phyloP scores from a whole-genome alignment of 64 coral and sea anemone species.

The Cladopsammia gracilis region DNA sequence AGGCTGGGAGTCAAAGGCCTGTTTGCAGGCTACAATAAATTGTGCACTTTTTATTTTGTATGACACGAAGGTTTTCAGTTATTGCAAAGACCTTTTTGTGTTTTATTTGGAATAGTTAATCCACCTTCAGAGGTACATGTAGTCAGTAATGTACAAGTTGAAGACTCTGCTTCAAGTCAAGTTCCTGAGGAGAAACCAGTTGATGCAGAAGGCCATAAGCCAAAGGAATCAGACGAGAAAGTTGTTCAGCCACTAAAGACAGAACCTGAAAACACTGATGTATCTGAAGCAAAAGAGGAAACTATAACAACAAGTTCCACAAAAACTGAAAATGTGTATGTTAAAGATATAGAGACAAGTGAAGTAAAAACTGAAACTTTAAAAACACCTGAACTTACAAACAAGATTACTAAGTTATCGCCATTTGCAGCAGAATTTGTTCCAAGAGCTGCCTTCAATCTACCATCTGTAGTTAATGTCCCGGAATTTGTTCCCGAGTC shows the following conservation, averaged over 20 bases:
- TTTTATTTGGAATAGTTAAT: not conserved
- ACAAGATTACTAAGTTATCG: constrained; percentile 32
- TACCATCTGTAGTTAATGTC: constrained; percentile 31
- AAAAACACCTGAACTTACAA: not conserved
- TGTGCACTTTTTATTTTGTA: too few relatives aligned
- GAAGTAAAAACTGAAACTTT: too few relatives aligned
- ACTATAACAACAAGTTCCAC: not conserved
- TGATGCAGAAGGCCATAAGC: not conserved
- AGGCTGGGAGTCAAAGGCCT: too few relatives aligned
- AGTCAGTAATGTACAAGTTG: not conserved
- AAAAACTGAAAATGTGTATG: not conserved
- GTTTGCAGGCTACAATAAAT: too few relatives aligned
- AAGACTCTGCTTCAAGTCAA: not conserved
- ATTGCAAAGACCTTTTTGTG: too few relatives aligned
- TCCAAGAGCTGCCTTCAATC: not conserved
- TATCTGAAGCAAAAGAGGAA: not conserved
- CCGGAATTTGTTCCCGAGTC: constrained; percentile 71
- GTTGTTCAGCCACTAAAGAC: not conserved
- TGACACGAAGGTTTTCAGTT: too few relatives aligned
- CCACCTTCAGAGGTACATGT: not conserved
- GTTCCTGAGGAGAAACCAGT: not conserved
- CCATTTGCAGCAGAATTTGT: constrained; percentile 60
- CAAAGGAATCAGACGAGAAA: not conserved
- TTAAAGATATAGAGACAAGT: not conserved
- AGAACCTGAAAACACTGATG: not conserved